These are phyloP conservation scores for Sula dactylatra DNA, from an alignment of 2,113 vertebrate species.

Conservation along the genomic window DNA sequence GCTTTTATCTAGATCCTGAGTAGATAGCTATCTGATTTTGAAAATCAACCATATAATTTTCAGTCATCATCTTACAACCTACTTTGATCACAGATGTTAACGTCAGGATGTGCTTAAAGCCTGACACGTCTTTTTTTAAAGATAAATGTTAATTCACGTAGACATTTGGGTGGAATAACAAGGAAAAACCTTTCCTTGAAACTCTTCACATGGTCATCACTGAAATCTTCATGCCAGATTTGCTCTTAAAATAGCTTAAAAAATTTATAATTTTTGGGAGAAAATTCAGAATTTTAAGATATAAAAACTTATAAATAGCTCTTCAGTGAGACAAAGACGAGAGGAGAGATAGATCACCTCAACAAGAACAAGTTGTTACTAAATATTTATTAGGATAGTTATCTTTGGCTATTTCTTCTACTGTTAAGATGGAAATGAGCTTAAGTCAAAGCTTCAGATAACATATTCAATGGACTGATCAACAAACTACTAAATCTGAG, in stretches of 20 bases:
- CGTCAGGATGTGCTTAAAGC: not conserved
- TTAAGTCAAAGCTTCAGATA: not conserved
- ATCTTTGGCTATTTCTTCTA: not conserved
- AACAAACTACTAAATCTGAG: not conserved
- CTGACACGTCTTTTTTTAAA: not conserved
- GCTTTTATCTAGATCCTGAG: not conserved
- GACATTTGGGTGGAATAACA: not conserved
- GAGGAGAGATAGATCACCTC: not conserved
- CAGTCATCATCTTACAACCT: not conserved
- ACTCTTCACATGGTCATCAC: not conserved
- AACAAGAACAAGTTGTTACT: not conserved
- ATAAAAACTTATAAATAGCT: not conserved
- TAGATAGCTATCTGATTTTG: not conserved
- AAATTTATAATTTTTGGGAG: not conserved
- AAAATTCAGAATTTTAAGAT: not conserved
- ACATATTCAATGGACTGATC: not conserved
- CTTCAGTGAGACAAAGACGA: not conserved
- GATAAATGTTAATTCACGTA: not conserved
- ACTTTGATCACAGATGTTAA: not conserved
- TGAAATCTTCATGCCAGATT: not conserved
- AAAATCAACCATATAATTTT: not conserved
- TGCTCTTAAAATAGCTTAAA: not conserved
- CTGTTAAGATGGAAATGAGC: not conserved
- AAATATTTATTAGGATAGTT: not conserved
- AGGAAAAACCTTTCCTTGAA: not conserved